Evolutionary conservation across 2,888 invertebrate genomes (phyloP), one percentile per base, ranked within the genome.

Genomic region (Eilema griseolum): DNA sequence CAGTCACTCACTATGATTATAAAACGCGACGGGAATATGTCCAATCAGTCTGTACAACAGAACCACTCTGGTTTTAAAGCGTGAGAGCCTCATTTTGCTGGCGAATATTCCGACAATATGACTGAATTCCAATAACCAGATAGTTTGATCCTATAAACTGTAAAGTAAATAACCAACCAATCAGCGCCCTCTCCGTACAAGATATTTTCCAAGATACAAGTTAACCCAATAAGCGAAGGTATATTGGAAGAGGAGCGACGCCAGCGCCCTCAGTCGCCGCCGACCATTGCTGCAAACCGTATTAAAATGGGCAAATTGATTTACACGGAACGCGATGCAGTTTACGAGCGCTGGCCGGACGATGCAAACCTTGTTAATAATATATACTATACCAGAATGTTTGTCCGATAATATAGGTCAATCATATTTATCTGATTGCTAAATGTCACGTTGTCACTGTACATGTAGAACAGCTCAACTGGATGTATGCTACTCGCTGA

Each of bases 301-400:
- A 82, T 83, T 83, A 82, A 82, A 83, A 77, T 74, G 31, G 62
- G 72, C 72, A 76, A 81, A 80, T 82, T 83, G 74, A 65, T 74
- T 83, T 83, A 83, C 46, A 62, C 41, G 61, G 66, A 41, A 31
- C 66, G 52, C 60, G 67, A 61, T 37, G 64, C 20, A 52, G 70
- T 56, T 61, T 57, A 31, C 56, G 70, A 59, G 59, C 24, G 56
- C 64, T 68, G 69, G 41, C 70, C 66, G 24, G 20, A 31, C 65
- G 67, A 28, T 31, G 69, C 71, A 71, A 74, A 78, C 71, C 70
- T 72, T 28, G 81, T 82, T 82, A 76, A 31, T n/a, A 74, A 73
- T 69, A 79, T 61, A 59, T 64, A 28, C 28, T 67, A 52, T 5
- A 56, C 0, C 20, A 20, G 41, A 46, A 46, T 46, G 12, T 46